Conservation (phyloP, 2,113 vertebrate genomes). For the Protobothrops mucrosquamatus region DNA sequence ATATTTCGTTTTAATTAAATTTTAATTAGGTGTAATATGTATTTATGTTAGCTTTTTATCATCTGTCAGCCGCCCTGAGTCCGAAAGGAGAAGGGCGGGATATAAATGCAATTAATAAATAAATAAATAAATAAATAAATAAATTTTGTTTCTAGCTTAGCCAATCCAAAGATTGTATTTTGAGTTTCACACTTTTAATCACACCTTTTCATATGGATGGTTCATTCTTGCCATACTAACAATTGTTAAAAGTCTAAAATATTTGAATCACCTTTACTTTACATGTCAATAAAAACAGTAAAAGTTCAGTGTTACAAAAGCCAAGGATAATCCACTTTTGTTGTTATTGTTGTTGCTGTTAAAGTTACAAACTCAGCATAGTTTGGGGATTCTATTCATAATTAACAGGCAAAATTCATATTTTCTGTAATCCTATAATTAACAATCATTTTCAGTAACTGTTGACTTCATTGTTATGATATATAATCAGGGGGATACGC, state of each 20-base stretch:
- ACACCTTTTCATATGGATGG: not conserved
- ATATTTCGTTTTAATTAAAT: too few relatives aligned
- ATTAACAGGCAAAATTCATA: not conserved
- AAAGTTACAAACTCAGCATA: not conserved
- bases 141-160: not conserved
- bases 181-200: not conserved
- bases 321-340: not conserved
- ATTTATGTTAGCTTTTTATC: too few relatives aligned
- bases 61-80: too few relatives aligned
- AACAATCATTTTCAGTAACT: not conserved
- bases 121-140: too few relatives aligned
- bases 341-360: not conserved
- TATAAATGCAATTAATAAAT: too few relatives aligned
- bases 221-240: not conserved
- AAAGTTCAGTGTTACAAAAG: not conserved
- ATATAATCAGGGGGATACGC: not conserved
- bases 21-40: too few relatives aligned
- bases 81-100: too few relatives aligned
- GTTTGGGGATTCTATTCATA: not conserved
- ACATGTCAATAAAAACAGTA: not conserved
- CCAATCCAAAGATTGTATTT: not conserved
- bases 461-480: not conserved
- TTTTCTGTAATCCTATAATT: not conserved
- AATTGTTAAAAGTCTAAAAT: not conserved
- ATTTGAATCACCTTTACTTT: not conserved